phyloP scores from a whole-genome alignment of 1,140 invertebrate species.

The Tetraneura akinire region DNA sequence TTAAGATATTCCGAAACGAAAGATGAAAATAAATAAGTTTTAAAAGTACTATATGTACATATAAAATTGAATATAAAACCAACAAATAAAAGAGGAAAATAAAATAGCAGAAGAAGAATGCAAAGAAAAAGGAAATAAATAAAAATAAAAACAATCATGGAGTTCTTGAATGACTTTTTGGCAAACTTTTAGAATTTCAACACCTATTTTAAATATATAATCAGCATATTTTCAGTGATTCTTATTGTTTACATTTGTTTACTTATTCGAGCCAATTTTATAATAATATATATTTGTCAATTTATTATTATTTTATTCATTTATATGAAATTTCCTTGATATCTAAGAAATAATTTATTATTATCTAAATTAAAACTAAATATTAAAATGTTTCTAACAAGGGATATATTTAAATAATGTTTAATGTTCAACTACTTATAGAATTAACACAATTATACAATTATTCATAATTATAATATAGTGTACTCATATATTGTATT shows the following conservation, averaged over 20 bases:
- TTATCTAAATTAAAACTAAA: too few relatives aligned
- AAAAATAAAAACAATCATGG: conserved; percentile 43
- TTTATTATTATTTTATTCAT: not conserved
- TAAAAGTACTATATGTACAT: not conserved
- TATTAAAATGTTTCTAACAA: too few relatives aligned
- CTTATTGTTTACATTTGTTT: conserved; percentile 36
- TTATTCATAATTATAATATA: too few relatives aligned
- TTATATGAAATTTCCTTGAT: too few relatives aligned
- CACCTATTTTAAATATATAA: conserved; percentile 46
- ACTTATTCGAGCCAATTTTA: not conserved
- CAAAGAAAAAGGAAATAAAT: not conserved
- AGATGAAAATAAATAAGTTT: conserved; percentile 32
- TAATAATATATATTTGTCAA: not conserved
- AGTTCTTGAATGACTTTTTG: conserved; percentile 21
- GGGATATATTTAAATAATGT: too few relatives aligned
- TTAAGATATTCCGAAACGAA: conserved; percentile 33
- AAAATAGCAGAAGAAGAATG: not conserved
- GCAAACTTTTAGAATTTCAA: conserved; percentile 40
- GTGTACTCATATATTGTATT: too few relatives aligned
- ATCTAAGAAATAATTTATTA: too few relatives aligned
- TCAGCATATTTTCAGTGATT: conserved; percentile 8
- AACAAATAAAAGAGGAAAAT: conserved; percentile 7
- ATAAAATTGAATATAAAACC: conserved; percentile 9
- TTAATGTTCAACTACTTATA: too few relatives aligned
- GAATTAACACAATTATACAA: too few relatives aligned